phyloP scores from a whole-genome alignment of 2,113 vertebrate genomes.

The Chamaea fasciata region DNA sequence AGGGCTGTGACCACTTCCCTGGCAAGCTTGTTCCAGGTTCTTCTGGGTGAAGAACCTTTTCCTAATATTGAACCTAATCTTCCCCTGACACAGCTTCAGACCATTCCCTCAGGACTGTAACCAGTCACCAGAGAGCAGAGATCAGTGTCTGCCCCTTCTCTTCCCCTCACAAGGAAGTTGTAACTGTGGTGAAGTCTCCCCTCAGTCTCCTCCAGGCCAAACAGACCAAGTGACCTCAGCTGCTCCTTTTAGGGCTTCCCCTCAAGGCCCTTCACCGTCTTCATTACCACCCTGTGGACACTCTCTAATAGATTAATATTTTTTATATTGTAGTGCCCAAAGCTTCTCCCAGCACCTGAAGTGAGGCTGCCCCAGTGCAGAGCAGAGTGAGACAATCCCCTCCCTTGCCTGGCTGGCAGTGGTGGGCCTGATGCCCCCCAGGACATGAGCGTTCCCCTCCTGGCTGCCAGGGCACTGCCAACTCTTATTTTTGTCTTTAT shows the following conservation, averaged over 20 bases:
- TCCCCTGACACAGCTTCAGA: background rate
- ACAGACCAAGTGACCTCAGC: background rate
- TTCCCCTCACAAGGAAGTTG: background rate
- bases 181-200: background rate
- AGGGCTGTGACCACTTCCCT: background rate
- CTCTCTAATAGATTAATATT: background rate
- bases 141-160: background rate
- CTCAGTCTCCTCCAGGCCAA: background rate
- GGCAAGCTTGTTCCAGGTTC: background rate
- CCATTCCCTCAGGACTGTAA: background rate
- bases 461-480: background rate
- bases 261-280: background rate
- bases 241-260: fast-evolving
- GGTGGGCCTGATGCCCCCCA: background rate
- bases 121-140: background rate
- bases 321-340: background rate
- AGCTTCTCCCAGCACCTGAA: fast-evolving
- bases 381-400: background rate
- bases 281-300: fast-evolving
- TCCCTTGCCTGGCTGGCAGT: fast-evolving
- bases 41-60: background rate
- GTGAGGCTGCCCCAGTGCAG: background rate
- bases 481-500: background rate
- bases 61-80: fast-evolving
- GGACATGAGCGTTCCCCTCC: fast-evolving